Conservation (phyloP, 2,888 invertebrate species). For the Napeogenes inachia region DNA sequence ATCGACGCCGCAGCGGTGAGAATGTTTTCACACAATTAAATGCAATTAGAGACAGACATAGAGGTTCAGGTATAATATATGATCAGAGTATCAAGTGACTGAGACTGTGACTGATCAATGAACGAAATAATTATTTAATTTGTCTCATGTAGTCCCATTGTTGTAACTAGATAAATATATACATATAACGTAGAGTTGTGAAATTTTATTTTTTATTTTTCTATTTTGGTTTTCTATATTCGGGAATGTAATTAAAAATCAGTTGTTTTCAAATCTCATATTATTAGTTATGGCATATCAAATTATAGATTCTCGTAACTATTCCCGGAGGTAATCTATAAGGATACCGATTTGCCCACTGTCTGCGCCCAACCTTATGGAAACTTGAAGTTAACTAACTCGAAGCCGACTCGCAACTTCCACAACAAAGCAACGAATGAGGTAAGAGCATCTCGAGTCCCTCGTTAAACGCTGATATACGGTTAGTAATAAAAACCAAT, state of each 20-base stretch:
- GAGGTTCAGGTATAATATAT: background rate
- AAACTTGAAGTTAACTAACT: conserved; percentile 22
- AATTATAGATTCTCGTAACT: background rate
- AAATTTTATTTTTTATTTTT: no score
- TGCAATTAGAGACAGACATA: conserved; percentile 13
- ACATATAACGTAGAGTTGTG: background rate
- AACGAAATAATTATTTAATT: background rate
- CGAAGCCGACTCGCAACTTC: conserved; percentile 45
- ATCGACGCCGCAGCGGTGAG: conserved; percentile 12
- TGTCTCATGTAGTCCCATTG: no score
- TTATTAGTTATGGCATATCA: background rate
- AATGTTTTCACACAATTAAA: conserved; percentile 19
- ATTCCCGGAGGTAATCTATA: conserved; percentile 2
- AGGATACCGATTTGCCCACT: conserved; percentile 1
- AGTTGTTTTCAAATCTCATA: no score
- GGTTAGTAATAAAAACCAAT: conserved; percentile 71
- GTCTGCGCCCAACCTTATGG: conserved; percentile 4
- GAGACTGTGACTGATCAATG: background rate
- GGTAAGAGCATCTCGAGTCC: conserved; percentile 70
- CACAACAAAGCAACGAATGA: conserved; percentile 63
- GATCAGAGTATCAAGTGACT: background rate
- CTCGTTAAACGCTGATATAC: conserved; percentile 75
- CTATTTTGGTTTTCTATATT: no score
- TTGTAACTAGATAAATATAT: background rate
- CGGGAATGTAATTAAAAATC: no score